Evolutionary conservation across 2,888 invertebrate species (phyloP), one percentile per base, ranked within the genome.

Genomic region (Eupithecia subumbrata): DNA sequence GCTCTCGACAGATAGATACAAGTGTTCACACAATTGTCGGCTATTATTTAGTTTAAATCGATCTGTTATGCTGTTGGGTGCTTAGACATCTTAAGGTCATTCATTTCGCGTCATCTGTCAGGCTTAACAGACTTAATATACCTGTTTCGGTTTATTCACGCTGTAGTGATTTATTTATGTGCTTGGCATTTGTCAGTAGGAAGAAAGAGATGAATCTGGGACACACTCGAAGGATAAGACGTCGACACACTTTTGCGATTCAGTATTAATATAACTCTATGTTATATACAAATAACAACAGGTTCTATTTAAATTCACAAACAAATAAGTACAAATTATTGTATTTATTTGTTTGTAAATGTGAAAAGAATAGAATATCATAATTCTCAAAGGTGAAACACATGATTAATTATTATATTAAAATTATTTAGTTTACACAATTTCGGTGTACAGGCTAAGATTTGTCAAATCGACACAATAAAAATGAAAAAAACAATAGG

Each of bases 1-100:
- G 88, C 89, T 90, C 91, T 91, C 85, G 84, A 81, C 83, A 80
- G 81, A 79, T 80, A 84, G 80, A 84, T 84, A 86, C 84, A 82
- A 81, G 83, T 81, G 82, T 76, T 78, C 79, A 83, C 84, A 81
- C 81, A 75, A 71, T 83, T 81, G 84, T 83, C 83, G 79, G 77
- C 80, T 76, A 82, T 84, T 82, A 80, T 76, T 78, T 72, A 37
- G 80, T 66, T 76, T 76, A 81, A 85, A 87, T 85, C 81, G 77
- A 86, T 86, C 81, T 74, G 81, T 76, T 79, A 78, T 80, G 79
- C 79, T 76, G 78, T 81, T 83, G 78, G 82, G 79, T 80, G 81
- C 80, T 78, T 77, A 80, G 56, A 67, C 37, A n/a, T 66, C 34
- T 66, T 66, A 66, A 64, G 34, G 64, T 64, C 34, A 22, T 37